Evolutionary conservation across 2,113 vertebrate species (phyloP), one percentile per base, ranked within the genome.

Genomic region (Entomyzon cyanotis): DNA sequence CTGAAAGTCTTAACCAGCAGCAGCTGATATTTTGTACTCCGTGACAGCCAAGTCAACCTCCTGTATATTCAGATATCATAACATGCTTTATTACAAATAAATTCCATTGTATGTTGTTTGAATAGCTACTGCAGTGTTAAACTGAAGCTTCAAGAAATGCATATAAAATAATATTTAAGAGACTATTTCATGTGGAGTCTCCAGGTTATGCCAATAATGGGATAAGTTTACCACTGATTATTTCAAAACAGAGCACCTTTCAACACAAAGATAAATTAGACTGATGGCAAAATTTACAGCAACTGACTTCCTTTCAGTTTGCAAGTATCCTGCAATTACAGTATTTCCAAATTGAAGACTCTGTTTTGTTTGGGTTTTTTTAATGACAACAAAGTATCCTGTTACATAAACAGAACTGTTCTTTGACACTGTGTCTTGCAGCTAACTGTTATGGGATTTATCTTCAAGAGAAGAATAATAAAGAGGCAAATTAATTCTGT

Each of bases 401-500:
- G 15, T 62, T 73, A 89, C 64, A 84, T 25, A 90, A 22, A 69
- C 16, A 81, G 67, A 90, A 52, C 50, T 39, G 28, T 55, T 96
- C 79, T 74, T 95, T 94, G 49, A 74, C 50, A 79, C 49, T 39
- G 14, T 37, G 81, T 69, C 39, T 70, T 59, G 64, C 60, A 70
- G 63, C 37, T 80, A 86, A 93, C 63, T 60, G 68, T 44, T 84
- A 49, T 0, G 31, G 85, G 73, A 93, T 84, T 91, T 92, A 81
- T 84, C 78, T 90, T 93, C 69, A 84, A 86, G 79, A 88, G 35
- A 91, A 91, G 71, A 84, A 89, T 31, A 86, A 81, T 81, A 67
- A 89, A 89, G 68, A 84, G 33, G n/a, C 44, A 95, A 76, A 96
- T 86, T 92, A 95, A 91, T 96, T 92, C 79, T 65, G 23, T 70